Percentiles rank a stretch among this genome's conserved stretches.
Evolutionary conservation across 2,113 vertebrate species (phyloP).

Genomic region (Origma solitaria): DNA sequence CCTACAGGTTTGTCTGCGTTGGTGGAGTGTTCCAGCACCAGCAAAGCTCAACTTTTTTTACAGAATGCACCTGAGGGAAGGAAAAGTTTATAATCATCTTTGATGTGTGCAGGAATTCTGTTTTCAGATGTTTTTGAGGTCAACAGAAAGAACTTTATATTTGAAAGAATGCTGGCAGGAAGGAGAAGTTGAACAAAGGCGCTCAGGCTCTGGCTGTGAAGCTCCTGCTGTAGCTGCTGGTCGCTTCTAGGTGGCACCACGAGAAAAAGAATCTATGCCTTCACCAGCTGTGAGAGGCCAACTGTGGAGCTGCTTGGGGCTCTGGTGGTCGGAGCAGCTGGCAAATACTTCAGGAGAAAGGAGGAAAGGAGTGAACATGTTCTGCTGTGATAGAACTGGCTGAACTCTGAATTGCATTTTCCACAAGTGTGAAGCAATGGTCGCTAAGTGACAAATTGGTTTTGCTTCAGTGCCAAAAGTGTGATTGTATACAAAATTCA

Average conservation of each 20-base stretch:
- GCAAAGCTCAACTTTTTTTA: not conserved
- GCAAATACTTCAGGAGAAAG: not conserved
- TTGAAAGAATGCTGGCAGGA: not conserved
- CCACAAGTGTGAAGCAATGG: not conserved
- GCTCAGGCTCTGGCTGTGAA: not conserved
- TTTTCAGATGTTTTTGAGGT: not conserved
- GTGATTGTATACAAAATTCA: not conserved
- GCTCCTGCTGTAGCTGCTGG: conserved; percentile 6
- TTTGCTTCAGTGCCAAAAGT: not conserved
- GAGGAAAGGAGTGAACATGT: not conserved
- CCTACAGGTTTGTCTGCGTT: not conserved
- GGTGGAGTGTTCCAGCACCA: not conserved
- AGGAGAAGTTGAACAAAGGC: not conserved
- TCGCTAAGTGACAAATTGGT: not conserved
- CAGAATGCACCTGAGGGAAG: not conserved
- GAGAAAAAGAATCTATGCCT: conserved; percentile 7
- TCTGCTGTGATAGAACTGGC: not conserved
- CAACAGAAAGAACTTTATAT: not conserved
- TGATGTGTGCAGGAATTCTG: not conserved
- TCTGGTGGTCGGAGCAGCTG: not conserved
- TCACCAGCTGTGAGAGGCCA: not conserved
- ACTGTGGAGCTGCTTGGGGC: not conserved
- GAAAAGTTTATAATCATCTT: not conserved
- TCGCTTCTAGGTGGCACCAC: conserved; percentile 59
- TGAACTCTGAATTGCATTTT: not conserved